Conservation (phyloP, 2,113 vertebrate species). For the Nesospiza acunhae region DNA sequence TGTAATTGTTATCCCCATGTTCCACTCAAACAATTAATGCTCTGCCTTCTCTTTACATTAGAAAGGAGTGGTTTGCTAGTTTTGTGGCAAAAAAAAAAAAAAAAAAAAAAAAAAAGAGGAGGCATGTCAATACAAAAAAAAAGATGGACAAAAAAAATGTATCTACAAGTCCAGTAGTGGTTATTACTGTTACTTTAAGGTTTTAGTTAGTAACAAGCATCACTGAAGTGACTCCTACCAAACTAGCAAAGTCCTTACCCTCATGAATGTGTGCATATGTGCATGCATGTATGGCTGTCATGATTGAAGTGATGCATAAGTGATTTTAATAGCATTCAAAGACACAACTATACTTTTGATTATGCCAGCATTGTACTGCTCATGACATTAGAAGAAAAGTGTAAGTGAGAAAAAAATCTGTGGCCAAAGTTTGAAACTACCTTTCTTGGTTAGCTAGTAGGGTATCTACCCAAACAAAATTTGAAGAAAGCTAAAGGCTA, state of each 20-base stretch:
- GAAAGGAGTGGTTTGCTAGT: background rate
- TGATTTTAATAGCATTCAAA: slow-evolving; percentile 1
- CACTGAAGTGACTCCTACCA: background rate
- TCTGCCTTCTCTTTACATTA: background rate
- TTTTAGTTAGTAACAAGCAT: background rate
- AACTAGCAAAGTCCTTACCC: background rate
- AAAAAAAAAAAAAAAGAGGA: background rate
- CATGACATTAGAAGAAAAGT: background rate
- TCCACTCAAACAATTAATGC: background rate
- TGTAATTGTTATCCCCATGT: background rate
- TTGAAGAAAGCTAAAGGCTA: background rate
- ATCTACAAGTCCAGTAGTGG: background rate
- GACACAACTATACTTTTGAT: background rate
- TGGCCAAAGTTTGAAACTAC: background rate
- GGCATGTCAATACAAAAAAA: background rate
- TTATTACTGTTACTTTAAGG: background rate
- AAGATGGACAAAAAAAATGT: background rate
- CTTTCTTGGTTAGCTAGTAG: background rate
- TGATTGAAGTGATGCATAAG: background rate
- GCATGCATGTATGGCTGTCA: background rate
- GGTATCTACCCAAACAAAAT: background rate
- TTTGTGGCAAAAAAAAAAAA: background rate
- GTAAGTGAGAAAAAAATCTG: background rate
- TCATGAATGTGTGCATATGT: background rate
- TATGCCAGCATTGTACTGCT: background rate